phyloP scores from a whole-genome alignment of 2,888 invertebrate genomes.

The Epinotia ramella region DNA sequence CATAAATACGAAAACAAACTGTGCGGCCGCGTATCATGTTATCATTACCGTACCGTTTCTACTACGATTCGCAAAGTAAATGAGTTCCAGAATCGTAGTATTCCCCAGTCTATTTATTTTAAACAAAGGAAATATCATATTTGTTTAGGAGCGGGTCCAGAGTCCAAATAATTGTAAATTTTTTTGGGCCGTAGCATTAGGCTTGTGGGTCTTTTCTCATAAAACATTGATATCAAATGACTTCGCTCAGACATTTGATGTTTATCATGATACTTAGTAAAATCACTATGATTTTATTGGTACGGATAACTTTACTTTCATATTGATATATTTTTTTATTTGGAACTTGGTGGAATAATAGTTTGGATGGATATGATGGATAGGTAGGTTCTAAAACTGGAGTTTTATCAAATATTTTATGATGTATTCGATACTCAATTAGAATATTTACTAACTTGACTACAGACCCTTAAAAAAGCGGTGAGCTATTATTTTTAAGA shows the following conservation, averaged over 20 bases:
- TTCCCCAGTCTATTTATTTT: neutral
- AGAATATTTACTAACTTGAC: no score
- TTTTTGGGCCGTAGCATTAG: neutral
- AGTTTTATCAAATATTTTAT: no score
- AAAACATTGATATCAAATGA: conserved; percentile 1
- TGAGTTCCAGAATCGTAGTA: neutral
- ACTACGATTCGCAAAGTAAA: neutral
- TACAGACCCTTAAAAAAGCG: no score
- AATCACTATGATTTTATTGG: neutral
- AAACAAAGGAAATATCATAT: conserved; percentile 8
- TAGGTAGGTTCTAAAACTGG: no score
- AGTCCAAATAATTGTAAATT: neutral
- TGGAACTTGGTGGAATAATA: neutral
- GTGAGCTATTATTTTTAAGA: no score
- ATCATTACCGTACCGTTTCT: neutral
- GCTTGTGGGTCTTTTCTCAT: conserved; percentile 6
- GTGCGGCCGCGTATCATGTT: neutral
- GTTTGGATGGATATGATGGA: no score
- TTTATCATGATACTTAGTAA: neutral
- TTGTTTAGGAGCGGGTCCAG: conserved; percentile 16
- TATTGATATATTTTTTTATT: neutral
- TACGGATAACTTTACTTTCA: neutral
- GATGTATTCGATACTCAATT: no score
- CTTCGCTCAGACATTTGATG: neutral
- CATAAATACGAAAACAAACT: neutral